Base-by-base conservation (phyloP, 2,113 vertebrate genomes). In the Cathartes aura region DNA sequence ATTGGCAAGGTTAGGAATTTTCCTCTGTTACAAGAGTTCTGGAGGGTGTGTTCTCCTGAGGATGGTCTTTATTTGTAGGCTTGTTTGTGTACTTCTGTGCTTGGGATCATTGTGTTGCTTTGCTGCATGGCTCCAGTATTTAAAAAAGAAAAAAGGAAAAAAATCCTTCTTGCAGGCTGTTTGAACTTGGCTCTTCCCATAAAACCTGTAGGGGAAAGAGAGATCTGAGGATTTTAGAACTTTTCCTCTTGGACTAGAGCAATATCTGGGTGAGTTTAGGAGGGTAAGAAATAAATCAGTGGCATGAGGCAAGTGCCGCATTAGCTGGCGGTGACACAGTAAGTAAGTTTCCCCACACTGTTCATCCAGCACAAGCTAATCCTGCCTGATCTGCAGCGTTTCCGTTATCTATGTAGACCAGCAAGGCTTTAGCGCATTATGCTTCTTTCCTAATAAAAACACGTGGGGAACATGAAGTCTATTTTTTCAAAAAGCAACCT, bases 131-230 rank as follows among this genome's bases (percentile, higher is more conserved):
- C 27, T 84, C 42, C 21, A 9, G 36, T 32, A 32, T 32, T 15
- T 3, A 5, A 15, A 20, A 9, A 34, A 11, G 19, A 20, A 27
- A 18, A 4, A 6, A 6, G 13, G 1, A 4, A 12, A 15, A 30
- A 20, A 9, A 5, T n/a, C 30, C 23, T 52, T 29, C 56, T 73
- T 52, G 38, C 12, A 9, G 40, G 18, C 52, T 15, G 2, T 48
- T 82, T 60, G 70, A 72, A n/a, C 45, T 72, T 40, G 38, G 2
- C 40, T n/a, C 21, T 70, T 52, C 8, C 56, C 14, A 6, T 50
- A 17, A 59, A 53, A 82, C 26, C 18, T 22, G 4, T 2, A 26
- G 30, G 6, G 30, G 22, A 24, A 59, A 18, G 36, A 58, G 34
- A 42, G 32, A 52, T 15, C 11, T 58, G 84, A 67, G 70, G 43